Percentiles rank a stretch among this genome's conserved stretches.
Conservation (phyloP, 1,140 invertebrate genomes). For the Agraylea sexmaculata region DNA sequence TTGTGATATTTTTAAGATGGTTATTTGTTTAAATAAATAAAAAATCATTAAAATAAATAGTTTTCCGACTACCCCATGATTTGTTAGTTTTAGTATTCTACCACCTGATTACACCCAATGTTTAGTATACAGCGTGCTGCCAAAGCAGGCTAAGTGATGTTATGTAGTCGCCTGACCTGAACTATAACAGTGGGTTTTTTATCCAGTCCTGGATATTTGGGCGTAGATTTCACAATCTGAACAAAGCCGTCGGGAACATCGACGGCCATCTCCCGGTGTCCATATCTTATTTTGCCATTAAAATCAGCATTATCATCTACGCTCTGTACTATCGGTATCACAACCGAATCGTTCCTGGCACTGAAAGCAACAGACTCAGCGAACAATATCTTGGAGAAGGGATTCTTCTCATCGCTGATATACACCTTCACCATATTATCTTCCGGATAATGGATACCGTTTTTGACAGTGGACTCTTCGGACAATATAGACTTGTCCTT, state of each 20-base stretch:
- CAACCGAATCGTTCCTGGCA: slow-evolving; percentile 34
- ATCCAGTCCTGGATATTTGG: slow-evolving; percentile 56
- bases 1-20: too few relatives aligned
- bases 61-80: too few relatives aligned
- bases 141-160: too few relatives aligned
- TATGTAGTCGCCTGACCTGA: too few relatives aligned
- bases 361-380: slow-evolving; percentile 35
- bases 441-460: slow-evolving; percentile 25
- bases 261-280: slow-evolving; percentile 58
- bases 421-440: slow-evolving; percentile 37
- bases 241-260: slow-evolving; percentile 65
- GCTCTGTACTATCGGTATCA: slow-evolving; percentile 31
- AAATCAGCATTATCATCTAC: slow-evolving; percentile 22
- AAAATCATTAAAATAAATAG: too few relatives aligned
- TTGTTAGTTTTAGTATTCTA: too few relatives aligned
- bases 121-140: too few relatives aligned
- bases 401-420: slow-evolving; percentile 37
- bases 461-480: slow-evolving; percentile 26
- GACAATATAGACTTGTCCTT: slow-evolving; percentile 42
- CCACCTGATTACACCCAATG: too few relatives aligned
- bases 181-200: slow-evolving; percentile 27
- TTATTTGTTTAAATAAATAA: too few relatives aligned
- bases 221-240: slow-evolving; percentile 58
- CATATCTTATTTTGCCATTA: slow-evolving; percentile 26
- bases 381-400: slow-evolving; percentile 31